Percentiles rank a stretch among this genome's conserved stretches.
These are phyloP conservation scores for Acropora tenuis DNA, from an alignment of 64 coral and sea anemone species.

Conservation along the genomic window DNA sequence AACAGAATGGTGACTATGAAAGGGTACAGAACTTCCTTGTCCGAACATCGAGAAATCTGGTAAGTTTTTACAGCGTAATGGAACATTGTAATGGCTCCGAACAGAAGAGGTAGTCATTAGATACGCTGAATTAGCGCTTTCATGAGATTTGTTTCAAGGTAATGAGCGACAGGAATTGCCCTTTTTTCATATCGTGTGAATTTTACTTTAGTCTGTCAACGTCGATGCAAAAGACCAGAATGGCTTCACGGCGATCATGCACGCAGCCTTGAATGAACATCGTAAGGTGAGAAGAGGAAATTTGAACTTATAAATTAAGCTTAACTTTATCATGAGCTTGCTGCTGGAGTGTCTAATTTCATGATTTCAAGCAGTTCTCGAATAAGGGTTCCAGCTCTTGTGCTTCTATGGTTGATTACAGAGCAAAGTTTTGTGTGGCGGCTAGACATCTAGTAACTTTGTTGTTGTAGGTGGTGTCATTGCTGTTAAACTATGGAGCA, in stretches of 20 bases:
- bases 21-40: constrained; percentile 81
- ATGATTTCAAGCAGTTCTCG: neutral
- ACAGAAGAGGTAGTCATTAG: neutral
- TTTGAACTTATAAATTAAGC: too few species aligned
- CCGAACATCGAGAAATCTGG: constrained; percentile 75
- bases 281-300: constrained; percentile 35
- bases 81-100: neutral
- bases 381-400: neutral
- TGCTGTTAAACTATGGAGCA: constrained; percentile 86
- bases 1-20: constrained; percentile 84
- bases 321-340: neutral
- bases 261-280: constrained; percentile 67
- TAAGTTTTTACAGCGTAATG: constrained; percentile 12
- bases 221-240: constrained; percentile 78
- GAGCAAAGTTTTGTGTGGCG: neutral
- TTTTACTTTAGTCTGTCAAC: constrained; percentile 60
- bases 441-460: neutral
- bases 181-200: neutral
- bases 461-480: constrained; percentile 44
- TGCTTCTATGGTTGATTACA: neutral
- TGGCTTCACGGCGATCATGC: constrained; percentile 78
- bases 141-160: neutral
- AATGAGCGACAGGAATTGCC: neutral
- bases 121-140: too few species aligned
- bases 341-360: too few species aligned